Base-by-base conservation (phyloP, 1,140 invertebrate genomes). In the Hirudo medicinalis region DNA sequence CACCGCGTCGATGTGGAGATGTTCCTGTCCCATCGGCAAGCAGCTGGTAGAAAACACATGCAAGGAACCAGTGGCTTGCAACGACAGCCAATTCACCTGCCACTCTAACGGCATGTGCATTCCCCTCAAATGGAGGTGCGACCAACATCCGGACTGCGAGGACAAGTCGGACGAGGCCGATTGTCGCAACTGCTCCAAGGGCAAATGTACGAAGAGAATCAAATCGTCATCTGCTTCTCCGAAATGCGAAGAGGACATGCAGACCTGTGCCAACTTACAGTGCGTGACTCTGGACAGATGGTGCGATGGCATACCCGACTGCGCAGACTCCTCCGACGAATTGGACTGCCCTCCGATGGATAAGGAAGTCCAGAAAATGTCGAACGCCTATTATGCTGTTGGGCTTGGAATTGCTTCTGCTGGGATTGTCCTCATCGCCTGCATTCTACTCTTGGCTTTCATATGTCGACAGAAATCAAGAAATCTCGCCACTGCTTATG, bases 301-400 rank as follows among this genome's bases (percentile, higher is more conserved):
- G 0, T 96, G 92, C 79, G 92, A 95, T 79, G 91, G 91, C 0
- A 91, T 94, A 81, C 90, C 91, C 0, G 92, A 94, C 78, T 94
- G 92, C 80, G 90, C 94, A 0, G 92, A 95, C 80, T 92, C 92
- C 0, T 91, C 91, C 25, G 93, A 97, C 80, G 93, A 97, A 81
- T 89, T 89, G 27, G 25, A 43, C 75, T 78, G 20, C 70, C 15
- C 32, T 53, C 20, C 74, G n/a, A 67, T 60, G 20, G 15, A 69
- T 1, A 70, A 70, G 60, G 69, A 72, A 4, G 32, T 54, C 17
- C 66, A 71, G 19, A 73, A 29, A 5, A 20, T 49, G 15, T 25
- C 70, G 0, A 22, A 32, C 32, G 60, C 71, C 15, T 75, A 77
- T 55, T 79, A 79, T 63, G 77, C 78, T 19, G 77, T 81, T 43